A percentile compares a stretch with the other conserved stretches of the same genome.
phyloP scores from a whole-genome alignment of 2,113 vertebrate genomes.

The Stictonetta naevosa region DNA sequence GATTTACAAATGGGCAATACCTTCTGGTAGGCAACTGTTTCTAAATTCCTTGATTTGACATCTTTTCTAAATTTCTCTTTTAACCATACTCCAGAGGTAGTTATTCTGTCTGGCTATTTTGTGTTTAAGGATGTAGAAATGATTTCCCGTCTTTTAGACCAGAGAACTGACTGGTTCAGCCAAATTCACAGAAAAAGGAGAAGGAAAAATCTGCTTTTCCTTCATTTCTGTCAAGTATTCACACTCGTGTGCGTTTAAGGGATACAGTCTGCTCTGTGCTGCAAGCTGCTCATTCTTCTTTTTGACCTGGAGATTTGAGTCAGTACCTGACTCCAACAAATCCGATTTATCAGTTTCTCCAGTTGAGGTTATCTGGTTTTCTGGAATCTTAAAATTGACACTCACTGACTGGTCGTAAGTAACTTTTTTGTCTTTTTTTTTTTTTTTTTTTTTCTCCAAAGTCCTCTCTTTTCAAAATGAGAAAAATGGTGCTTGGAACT shows the following conservation, averaged over 20 bases:
- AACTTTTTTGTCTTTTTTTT: too few species aligned
- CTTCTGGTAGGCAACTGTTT: neutral
- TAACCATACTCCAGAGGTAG: neutral
- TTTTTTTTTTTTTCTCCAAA: neutral
- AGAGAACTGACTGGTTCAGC: neutral
- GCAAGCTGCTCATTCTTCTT: neutral
- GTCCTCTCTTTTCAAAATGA: neutral
- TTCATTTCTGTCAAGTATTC: neutral
- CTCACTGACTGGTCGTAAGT: neutral
- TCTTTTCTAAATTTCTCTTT: neutral
- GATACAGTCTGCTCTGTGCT: neutral
- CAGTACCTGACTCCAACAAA: neutral
- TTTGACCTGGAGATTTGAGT: neutral
- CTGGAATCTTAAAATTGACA: neutral
- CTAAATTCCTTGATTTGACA: neutral
- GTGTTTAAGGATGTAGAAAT: neutral
- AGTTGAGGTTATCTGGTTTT: neutral
- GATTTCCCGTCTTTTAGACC: neutral
- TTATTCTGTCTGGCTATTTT: neutral
- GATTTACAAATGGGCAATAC: neutral
- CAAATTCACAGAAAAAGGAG: neutral
- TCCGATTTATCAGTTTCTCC: neutral
- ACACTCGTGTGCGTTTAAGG: neutral
- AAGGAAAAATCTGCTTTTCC: neutral
- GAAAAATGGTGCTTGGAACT: neutral